Base-by-base conservation (phyloP, 2,797 vertebrate species). In the Alcedo atthis region DNA sequence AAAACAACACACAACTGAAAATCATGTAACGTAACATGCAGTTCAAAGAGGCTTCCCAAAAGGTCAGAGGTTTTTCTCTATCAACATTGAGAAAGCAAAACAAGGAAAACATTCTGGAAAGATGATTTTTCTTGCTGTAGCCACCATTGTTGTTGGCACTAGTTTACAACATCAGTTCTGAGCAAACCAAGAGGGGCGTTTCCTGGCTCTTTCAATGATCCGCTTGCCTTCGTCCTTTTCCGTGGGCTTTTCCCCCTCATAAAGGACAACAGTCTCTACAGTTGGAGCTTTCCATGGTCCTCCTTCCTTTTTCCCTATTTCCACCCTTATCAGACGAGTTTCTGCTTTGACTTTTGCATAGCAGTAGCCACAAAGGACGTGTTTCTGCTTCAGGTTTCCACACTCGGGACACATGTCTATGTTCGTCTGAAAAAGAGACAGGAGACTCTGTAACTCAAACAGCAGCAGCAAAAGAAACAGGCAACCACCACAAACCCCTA, bases 371-470 rank as follows among this genome's bases (percentile, higher is more conserved):
- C 99, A 99, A 78, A 99, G 96, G 64, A 98, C 28, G 1, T 99
- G 98, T 73, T 99, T 99, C 98, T 98, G 98, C 95, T 99, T 99
- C 96, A 99, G 76, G 95, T 98, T 98, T 78, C 99, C 99, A 89
- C 99, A 99, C 89, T 99, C 98, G 15, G 92, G 97, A 96, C 99
- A 99, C 0, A 98, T 88, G 55, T 99, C 99, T 37, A 99, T 98
- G 95, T 99, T 99, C 40, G 64, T 98, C 99, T 99, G 90, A 79
- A 87, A 95, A 89, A 19, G 2, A 64, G 96, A 16, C 6, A 74
- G 8, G 7, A 71, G 64, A 70, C 10, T 22, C 32, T 75, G 24
- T 42, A 19, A 89, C 67, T 43, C 40, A 9, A 85, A 55, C 24
- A 77, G 16, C 20, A 70, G 11, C 30, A 80, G 42, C 25, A 46